Evolutionary conservation across 2,797 vertebrate species (phyloP).

Genomic region (Buphagus erythrorhynchus): DNA sequence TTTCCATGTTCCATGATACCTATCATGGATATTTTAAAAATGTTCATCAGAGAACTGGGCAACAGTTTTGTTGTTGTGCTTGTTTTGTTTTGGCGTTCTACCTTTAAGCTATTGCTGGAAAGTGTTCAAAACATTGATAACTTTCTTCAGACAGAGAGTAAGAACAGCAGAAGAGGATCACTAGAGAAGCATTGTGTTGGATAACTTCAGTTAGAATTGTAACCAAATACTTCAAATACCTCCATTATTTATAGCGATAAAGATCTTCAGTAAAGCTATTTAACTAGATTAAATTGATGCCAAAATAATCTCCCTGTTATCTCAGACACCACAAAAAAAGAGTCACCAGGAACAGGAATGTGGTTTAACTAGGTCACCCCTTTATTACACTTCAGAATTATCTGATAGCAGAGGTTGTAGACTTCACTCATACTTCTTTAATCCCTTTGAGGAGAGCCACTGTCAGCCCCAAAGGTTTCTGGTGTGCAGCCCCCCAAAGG

Average conservation of each 20-base stretch:
- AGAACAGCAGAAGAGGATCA: background rate
- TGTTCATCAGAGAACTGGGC: background rate
- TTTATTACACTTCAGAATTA: slow-evolving; percentile 47
- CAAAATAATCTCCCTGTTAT: slow-evolving; percentile 63
- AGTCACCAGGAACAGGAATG: slow-evolving; percentile 43
- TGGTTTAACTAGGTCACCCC: slow-evolving; percentile 41
- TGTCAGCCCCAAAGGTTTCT: background rate
- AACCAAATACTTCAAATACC: slow-evolving; percentile 59
- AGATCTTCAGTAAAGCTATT: slow-evolving; percentile 62
- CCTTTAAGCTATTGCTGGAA: background rate
- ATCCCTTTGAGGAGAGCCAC: background rate
- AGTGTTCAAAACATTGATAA: slow-evolving; percentile 25
- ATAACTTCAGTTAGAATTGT: slow-evolving; percentile 30
- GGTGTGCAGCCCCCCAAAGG: background rate
- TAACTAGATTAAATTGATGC: slow-evolving; percentile 65
- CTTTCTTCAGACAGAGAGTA: background rate
- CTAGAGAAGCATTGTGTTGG: background rate
- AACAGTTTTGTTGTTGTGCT: background rate
- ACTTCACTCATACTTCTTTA: slow-evolving; percentile 37
- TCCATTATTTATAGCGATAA: slow-evolving; percentile 61
- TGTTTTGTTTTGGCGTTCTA: background rate
- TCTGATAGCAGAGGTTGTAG: slow-evolving; percentile 25
- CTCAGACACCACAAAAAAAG: slow-evolving; percentile 32
- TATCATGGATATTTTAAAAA: background rate
- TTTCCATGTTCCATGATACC: background rate